A percentile compares a stretch with the other conserved stretches of the same genome.
Conservation (phyloP, 2,113 vertebrate species). For the Ceuthmochares aereus region DNA sequence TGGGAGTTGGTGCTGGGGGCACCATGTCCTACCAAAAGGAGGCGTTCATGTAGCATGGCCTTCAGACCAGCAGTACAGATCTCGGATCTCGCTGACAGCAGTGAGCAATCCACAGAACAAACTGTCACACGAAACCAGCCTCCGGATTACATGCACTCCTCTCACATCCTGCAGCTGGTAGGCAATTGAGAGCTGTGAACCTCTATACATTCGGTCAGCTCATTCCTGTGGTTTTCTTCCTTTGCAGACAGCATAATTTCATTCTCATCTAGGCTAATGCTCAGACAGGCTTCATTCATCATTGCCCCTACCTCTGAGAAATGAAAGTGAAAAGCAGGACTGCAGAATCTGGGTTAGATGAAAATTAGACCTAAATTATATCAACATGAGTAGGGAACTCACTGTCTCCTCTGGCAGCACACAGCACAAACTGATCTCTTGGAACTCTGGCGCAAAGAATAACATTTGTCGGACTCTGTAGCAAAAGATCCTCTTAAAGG, state of each 20-base stretch:
- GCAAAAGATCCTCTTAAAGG: background rate
- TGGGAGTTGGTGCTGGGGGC: rapidly evolving
- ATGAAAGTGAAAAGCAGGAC: background rate
- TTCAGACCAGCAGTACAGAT: background rate
- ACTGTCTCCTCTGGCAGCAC: background rate
- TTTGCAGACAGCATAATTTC: background rate
- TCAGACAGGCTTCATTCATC: background rate
- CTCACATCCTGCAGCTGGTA: rapidly evolving
- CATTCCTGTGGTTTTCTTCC: background rate
- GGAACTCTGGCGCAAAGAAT: background rate
- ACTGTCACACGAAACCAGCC: background rate
- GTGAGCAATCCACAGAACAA: background rate
- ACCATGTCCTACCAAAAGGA: background rate
- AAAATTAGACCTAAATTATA: background rate
- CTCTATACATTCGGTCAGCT: background rate
- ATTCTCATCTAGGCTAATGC: background rate
- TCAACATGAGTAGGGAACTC: background rate
- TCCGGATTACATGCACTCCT: rapidly evolving
- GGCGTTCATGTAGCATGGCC: rapidly evolving
- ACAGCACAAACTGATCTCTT: background rate
- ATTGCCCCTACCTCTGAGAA: background rate
- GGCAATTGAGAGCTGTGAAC: background rate
- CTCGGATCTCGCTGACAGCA: background rate
- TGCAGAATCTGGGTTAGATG: background rate
- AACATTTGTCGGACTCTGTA: background rate